Conservation (phyloP, 2,113 vertebrate genomes). For the Pyrgilauda ruficollis region DNA sequence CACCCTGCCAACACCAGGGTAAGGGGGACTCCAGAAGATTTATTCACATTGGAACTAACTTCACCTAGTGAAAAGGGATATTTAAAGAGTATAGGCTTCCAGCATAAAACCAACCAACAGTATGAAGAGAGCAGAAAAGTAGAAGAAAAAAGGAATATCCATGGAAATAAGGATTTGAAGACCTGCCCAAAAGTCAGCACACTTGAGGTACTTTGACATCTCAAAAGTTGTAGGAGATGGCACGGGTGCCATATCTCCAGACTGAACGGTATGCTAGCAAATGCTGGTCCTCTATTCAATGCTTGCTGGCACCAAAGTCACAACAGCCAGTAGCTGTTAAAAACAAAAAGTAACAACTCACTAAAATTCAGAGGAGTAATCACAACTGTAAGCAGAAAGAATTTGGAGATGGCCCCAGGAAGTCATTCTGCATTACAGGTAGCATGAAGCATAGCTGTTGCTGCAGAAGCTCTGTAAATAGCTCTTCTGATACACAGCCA, state of each 20-base stretch:
- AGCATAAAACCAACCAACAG: neutral
- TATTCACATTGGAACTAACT: neutral
- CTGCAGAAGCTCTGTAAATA: neutral
- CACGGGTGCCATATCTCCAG: neutral
- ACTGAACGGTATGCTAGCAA: neutral
- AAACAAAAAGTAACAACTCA: neutral
- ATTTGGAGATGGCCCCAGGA: neutral
- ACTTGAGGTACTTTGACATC: neutral
- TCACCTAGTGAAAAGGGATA: neutral
- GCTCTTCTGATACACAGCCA: neutral
- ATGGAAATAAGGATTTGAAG: neutral
- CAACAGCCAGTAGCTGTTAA: neutral
- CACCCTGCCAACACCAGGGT: neutral
- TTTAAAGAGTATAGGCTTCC: neutral
- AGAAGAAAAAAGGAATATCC: neutral
- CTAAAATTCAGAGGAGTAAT: neutral
- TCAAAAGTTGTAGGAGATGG: neutral
- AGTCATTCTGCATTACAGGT: neutral
- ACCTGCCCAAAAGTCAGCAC: neutral
- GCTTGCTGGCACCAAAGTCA: neutral
- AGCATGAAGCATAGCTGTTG: neutral
- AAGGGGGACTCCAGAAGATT: neutral
- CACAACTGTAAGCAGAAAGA: neutral
- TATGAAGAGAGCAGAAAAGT: neutral
- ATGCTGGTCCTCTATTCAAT: neutral